Conservation (phyloP, 2,888 invertebrate genomes). For the Incurvaria masculella region DNA sequence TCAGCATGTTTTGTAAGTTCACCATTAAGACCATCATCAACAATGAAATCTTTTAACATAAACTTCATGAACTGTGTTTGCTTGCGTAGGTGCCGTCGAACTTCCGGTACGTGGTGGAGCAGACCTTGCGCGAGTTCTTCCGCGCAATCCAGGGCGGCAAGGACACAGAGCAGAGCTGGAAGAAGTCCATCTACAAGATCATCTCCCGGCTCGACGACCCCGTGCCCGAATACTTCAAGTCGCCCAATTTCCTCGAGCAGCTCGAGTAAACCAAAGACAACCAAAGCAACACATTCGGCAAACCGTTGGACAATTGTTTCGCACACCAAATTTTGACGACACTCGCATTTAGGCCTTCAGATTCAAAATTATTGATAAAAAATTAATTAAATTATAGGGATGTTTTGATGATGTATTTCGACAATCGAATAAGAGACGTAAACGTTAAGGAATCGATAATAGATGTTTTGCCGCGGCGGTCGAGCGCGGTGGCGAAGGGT, state of each 20-base stretch:
- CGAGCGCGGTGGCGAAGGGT: not conserved
- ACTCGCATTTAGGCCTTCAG: constrained; percentile 67
- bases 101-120: constrained; percentile 96
- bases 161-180: constrained; percentile 99
- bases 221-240: constrained; percentile 99
- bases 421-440: not conserved
- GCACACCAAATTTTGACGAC: constrained; percentile 62
- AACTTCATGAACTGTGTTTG: no score
- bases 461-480: not conserved
- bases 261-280: constrained; percentile 67
- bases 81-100: constrained; percentile 94
- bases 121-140: constrained; percentile 98
- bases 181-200: constrained; percentile 99
- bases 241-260: constrained; percentile 98
- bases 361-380: constrained; percentile 60
- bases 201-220: constrained; percentile 98
- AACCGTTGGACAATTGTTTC: constrained; percentile 47
- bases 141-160: constrained; percentile 95
- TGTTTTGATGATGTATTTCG: constrained; percentile 43
- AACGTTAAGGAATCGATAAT: not conserved
- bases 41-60: no score
- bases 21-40: no score
- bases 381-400: constrained; percentile 47
- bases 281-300: constrained; percentile 19
- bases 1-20: no score